phyloP scores from a whole-genome alignment of 1,140 invertebrate genomes.

The Bursaphelenchus mucronatus region DNA sequence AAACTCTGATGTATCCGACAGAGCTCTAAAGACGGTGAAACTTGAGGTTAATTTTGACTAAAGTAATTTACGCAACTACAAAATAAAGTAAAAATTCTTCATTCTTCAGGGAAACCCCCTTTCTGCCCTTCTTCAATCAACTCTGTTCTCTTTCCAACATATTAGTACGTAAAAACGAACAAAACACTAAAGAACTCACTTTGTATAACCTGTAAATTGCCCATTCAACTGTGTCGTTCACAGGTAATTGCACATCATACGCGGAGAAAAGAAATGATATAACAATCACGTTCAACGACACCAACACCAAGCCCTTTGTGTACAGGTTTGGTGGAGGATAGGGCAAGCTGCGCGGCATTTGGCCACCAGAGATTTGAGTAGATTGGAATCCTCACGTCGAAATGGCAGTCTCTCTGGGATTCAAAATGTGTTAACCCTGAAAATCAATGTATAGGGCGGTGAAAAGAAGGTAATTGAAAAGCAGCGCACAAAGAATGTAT shows the following conservation, averaged over 20 bases:
- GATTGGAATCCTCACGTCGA: no score
- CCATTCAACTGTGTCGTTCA: constrained; percentile 32
- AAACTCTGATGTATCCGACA: no score
- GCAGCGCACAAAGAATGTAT: no score
- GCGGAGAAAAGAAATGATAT: constrained; percentile 44
- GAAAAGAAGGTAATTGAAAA: no score
- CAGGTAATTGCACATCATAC: constrained; percentile 47
- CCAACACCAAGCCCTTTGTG: constrained; percentile 41
- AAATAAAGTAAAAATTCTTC: constrained; percentile 18
- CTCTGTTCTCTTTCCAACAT: constrained; percentile 11
- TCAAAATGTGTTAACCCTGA: no score
- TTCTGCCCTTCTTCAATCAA: constrained; percentile 26
- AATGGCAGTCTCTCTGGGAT: no score
- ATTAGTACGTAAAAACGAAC: constrained; percentile 10
- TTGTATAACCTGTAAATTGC: constrained; percentile 76
- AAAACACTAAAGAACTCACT: constrained; percentile 65
- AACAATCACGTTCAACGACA: constrained; percentile 45
- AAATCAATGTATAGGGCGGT: no score
- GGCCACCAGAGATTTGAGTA: no score
- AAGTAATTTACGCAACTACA: constrained; percentile 6
- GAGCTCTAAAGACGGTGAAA: no score
- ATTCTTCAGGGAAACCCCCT: constrained; percentile 1
- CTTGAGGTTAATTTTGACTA: neutral
- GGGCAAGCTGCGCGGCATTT: constrained; percentile 2
- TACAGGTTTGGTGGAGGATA: constrained; percentile 33